Base-by-base conservation (phyloP, 2,797 vertebrate genomes). In the Karalla daura region DNA sequence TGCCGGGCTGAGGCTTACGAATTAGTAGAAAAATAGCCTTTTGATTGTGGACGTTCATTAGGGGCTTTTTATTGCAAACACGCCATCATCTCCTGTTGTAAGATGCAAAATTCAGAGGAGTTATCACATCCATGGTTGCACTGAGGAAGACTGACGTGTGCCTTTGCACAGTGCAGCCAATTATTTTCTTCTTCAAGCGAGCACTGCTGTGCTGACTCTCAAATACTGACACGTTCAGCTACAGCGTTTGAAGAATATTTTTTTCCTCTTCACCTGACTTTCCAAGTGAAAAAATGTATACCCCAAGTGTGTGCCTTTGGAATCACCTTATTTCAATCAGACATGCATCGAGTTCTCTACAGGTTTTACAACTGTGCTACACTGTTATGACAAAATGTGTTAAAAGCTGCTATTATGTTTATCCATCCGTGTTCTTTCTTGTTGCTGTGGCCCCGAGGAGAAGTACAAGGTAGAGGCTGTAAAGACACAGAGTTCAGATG, bases 111-210 rank as follows among this genome's bases (percentile, higher is more conserved):
- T 64, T 83, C 70, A 67, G 54, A 41, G 61, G 44, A 28, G 61
- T 71, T 63, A 79, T 73, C 71, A 74, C 76, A 83, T 83, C 68
- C 70, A 58, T 47, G 44, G 55, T 62, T 80, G 67, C 68, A 76
- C 69, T 37, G 20, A 59, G 70, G 52, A 83, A 74, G 75, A 78
- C 83, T 89, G 91, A 89, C 87, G 68, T 72, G 46, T 63, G 66
- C 75, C 56, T 87, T 74, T 43, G 47, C 85, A 81, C 86, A 76
- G 83, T 83, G 65, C 80, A 88, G 85, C 89, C 91, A 93, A 93
- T 93, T 93, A 92, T 91, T 91, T 91, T 76, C 70, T 44, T 69
- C 63, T 80, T 70, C 74, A 23, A 73, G 86, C 28, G 49, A 74
- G 30, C 62, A 18, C 70, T 74, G 83, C 77, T 79, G 84, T 81